phyloP scores from a whole-genome alignment of 2,113 vertebrate genomes.

The Anhinga rufa region DNA sequence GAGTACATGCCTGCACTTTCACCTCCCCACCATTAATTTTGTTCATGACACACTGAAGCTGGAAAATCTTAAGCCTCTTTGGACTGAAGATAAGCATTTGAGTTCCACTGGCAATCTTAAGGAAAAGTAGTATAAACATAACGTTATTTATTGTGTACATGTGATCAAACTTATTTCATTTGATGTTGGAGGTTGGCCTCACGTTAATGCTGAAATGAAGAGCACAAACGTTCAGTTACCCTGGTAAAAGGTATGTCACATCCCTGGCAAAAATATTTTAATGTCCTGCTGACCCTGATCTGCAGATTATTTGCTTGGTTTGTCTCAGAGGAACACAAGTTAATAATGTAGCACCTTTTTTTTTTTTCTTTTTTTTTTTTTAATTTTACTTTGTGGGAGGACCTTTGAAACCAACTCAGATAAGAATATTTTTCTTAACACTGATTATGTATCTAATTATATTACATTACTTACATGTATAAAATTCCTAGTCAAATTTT shows the following conservation, averaged over 20 bases:
- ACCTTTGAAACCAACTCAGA: not conserved
- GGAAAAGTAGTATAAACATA: not conserved
- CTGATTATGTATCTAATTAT: not conserved
- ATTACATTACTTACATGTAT: not conserved
- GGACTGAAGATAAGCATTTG: not conserved
- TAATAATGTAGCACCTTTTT: not conserved
- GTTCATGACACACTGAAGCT: not conserved
- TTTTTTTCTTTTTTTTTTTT: not conserved
- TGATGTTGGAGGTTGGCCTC: not conserved
- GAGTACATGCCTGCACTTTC: not conserved
- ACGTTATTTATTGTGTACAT: not conserved
- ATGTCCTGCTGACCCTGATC: not conserved
- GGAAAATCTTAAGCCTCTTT: constrained; percentile 15
- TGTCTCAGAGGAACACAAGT: not conserved
- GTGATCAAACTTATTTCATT: not conserved
- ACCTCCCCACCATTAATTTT: not conserved
- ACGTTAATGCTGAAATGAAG: not conserved
- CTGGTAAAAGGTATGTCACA: not conserved
- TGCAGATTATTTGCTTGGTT: not conserved
- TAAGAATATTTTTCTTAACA: not conserved
- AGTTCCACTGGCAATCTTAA: not conserved
- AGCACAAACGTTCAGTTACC: not conserved
- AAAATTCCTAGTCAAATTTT: not conserved
- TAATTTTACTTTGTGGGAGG: not conserved
- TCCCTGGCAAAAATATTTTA: not conserved